Conservation (phyloP, 2,888 invertebrate genomes). For the Hyalella azteca region DNA sequence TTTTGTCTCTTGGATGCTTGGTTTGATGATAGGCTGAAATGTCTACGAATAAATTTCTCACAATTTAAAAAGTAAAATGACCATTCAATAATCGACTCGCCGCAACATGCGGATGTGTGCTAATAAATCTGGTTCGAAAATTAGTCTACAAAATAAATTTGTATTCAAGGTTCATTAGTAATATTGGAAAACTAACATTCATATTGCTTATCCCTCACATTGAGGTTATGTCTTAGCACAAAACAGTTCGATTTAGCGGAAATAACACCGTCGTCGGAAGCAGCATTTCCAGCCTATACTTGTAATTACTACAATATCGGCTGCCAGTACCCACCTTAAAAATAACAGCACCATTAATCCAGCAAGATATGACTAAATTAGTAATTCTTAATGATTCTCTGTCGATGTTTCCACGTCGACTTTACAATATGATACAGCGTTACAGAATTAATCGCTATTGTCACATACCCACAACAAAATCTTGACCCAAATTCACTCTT, state of each 20-base stretch:
- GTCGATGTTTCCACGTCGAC: neutral
- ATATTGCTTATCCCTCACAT: neutral
- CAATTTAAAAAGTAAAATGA: no score
- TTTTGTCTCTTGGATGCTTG: no score
- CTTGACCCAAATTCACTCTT: neutral
- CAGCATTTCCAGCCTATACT: neutral
- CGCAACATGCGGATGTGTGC: no score
- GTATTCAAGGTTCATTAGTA: neutral
- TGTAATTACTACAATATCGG: neutral
- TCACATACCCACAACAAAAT: neutral
- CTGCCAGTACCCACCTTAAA: neutral
- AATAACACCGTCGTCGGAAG: neutral
- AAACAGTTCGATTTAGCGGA: neutral
- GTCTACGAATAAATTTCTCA: no score
- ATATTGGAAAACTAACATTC: neutral
- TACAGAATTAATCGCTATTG: neutral
- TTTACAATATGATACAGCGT: neutral
- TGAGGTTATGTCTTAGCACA: neutral
- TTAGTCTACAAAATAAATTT: no score
- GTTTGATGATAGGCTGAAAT: no score
- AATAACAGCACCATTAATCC: constrained; percentile 23
- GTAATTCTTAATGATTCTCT: neutral
- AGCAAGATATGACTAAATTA: neutral
- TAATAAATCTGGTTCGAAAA: no score
- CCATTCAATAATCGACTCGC: no score